Evolutionary conservation across 2,888 invertebrate genomes (phyloP).

Genomic region (Pardosa pseudoannulata): DNA sequence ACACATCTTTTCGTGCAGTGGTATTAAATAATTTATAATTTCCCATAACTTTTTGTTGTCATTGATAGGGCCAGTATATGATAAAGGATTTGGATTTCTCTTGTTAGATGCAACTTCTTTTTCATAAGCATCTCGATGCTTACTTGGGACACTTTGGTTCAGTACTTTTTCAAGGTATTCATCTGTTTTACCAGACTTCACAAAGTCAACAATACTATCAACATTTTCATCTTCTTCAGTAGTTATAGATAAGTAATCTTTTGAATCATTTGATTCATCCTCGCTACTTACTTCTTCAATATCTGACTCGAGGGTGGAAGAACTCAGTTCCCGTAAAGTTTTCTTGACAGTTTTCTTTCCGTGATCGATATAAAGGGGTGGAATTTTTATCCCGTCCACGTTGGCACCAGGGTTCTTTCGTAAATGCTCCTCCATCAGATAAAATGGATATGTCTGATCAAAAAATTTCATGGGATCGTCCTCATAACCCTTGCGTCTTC

Average conservation of each 20-base stretch:
- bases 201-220: neutral
- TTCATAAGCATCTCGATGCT: neutral
- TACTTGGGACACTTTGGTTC: neutral
- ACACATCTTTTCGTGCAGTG: neutral
- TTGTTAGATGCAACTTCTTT: neutral
- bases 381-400: too few species aligned
- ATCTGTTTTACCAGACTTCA: neutral
- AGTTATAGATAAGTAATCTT: too few species aligned
- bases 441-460: neutral
- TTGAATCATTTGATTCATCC: neutral
- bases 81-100: neutral
- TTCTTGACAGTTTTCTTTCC: neutral
- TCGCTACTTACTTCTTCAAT: neutral
- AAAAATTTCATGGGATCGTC: constrained; percentile 4
- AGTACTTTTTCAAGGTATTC: neutral
- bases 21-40: neutral
- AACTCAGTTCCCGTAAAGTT: too few species aligned
- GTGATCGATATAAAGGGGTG: neutral
- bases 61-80: neutral
- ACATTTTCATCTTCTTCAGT: neutral
- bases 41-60: neutral
- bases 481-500: neutral
- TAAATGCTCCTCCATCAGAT: neutral
- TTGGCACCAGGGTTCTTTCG: neutral
- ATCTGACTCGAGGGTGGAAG: neutral